Base-by-base conservation (phyloP, 2,113 vertebrate species). In the Haemorhous mexicanus region DNA sequence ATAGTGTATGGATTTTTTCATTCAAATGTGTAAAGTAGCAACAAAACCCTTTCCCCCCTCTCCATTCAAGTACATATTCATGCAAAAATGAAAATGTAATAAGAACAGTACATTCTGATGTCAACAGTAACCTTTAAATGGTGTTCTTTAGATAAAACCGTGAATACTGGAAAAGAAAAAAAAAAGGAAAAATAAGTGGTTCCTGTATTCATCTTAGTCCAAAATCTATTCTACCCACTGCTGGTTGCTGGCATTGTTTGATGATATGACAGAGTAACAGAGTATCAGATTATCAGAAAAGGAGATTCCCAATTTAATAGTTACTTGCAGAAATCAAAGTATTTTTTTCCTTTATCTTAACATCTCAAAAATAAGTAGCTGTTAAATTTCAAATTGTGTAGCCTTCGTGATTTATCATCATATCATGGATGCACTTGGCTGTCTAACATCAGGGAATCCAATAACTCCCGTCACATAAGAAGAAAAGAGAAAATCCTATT, bases 401-500 rank as follows among this genome's bases (percentile, higher is more conserved):
- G 93, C 94, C 96, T 96, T 98, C 96, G 90, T 97, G 95, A 98
- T 98, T 98, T 98, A 97, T 97, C 97, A 91, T 98, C 95, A 83
- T 96, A 97, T 98, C 94, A 95, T 97, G 96, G 96, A 94, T 95
- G 91, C 97, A 97, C 97, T 98, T 98, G 97, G 98, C 97, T 97
- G 97, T 98, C 97, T 89, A 91, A 97, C 96, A 80, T 98, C 95
- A 96, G 97, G 96, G 97, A 98, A 98, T 98, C 98, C 97, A 98
- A 97, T 98, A 98, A 98, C 97, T 98, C 96, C 97, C 93, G 44
- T 98, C 98, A 98, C 95, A 96, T 97, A 98, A 98, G 91, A 97
- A 98, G 90, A 96, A 97, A 98, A 96, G 89, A 95, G 95, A 96
- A 97, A 97, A 96, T 97, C 83, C 96, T 94, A 97, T 97, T 98